phyloP scores from a whole-genome alignment of 2,797 vertebrate genomes.

The Crenichthys baileyi region DNA sequence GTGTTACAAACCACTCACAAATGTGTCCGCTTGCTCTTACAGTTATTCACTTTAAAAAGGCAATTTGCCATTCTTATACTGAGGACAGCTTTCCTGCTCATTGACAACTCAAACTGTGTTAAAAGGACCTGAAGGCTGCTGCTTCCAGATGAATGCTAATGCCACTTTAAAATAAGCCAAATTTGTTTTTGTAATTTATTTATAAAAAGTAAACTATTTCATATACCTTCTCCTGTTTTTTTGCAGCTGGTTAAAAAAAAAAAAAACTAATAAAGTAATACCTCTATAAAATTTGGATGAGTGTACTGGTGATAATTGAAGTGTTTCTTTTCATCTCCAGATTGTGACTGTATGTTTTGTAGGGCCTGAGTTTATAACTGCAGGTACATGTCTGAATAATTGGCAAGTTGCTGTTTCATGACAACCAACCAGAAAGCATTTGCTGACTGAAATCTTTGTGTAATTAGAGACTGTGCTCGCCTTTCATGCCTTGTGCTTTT shows the following conservation, averaged over 20 bases:
- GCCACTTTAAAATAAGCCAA: not conserved
- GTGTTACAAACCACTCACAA: not conserved
- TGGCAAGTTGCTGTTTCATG: constrained; percentile 65
- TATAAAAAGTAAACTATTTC: not conserved
- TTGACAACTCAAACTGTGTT: not conserved
- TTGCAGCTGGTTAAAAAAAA: not conserved
- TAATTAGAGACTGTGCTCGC: constrained; percentile 64
- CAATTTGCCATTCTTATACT: not conserved
- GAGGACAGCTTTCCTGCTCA: not conserved
- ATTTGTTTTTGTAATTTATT: not conserved
- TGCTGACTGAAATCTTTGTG: constrained; percentile 67
- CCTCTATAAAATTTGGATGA: not conserved
- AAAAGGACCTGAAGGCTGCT: not conserved
- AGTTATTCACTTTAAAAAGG: not conserved
- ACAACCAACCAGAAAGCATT: constrained; percentile 63
- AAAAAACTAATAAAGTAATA: not conserved
- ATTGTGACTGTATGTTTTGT: constrained; percentile 33
- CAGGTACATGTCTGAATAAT: constrained; percentile 61
- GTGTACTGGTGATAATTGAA: not conserved
- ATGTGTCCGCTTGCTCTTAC: not conserved
- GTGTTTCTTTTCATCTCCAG: constrained; percentile 23
- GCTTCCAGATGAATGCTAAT: not conserved
- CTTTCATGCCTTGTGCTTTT: constrained; percentile 61
- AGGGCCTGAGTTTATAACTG: constrained; percentile 33
- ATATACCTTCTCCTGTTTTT: not conserved